Base-by-base conservation (phyloP, 2,113 vertebrate genomes). In the Loxodonta africana region DNA sequence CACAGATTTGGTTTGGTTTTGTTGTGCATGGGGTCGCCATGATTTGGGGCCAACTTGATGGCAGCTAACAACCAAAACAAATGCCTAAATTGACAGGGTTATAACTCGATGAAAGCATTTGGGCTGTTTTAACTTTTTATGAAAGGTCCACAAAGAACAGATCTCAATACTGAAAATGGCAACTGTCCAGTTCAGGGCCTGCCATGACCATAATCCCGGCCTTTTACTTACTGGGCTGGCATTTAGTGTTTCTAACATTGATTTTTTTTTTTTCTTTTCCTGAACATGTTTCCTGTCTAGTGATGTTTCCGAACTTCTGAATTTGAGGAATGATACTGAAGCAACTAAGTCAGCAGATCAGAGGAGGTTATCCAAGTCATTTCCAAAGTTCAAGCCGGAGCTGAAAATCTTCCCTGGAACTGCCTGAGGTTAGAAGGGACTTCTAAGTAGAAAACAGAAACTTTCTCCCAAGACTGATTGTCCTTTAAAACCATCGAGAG, bases 401-500 rank as follows among this genome's bases (percentile, higher is more conserved):
- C 53, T 78, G 73, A 83, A 85, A 94, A 81, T 65, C 44, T 87
- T 94, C 94, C 74, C 51, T 94, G 76, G 89, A 90, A 94, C 1
- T 2, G 26, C 63, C 78, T 92, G 71, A 30, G 83, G 83, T 94
- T 76, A 95, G 81, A 80, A 87, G 28, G n/a, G 95, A 96, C 33
- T 94, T 92, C 65, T 77, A 71, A 91, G 37, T 48, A 87, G 62
- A 63, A 88, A 93, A 87, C 18, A 88, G 78, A 96, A 97, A 89
- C 86, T 71, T 92, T 82, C 67, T 46, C 76, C 28, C 44, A 65
- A 96, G 94, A 96, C 92, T 88, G 91, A 93, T 78, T 96, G 83
- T 94, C 77, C 93, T 95, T 97, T 97, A 84, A 97, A 97, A 84
- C 89, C 95, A 86, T 91, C 93, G 95, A 84, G 91, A 96, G 94